These are phyloP conservation scores for Taurulus bubalis DNA, from an alignment of 2,113 vertebrate genomes.

Conservation along the genomic window DNA sequence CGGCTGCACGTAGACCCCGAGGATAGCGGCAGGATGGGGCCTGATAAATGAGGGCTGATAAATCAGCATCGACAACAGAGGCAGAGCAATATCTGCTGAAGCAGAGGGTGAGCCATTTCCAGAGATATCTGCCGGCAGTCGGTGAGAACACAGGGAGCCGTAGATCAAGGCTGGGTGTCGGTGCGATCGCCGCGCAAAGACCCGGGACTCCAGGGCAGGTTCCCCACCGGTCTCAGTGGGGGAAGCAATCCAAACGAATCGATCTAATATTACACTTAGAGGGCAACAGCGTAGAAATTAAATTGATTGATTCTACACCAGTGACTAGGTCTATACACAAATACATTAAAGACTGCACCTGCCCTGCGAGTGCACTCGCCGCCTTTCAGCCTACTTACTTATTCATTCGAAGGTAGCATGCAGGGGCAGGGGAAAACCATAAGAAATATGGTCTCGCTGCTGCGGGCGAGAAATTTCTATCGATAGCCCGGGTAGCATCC, in stretches of 20 bases:
- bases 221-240: constrained; percentile 17
- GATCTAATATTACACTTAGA: constrained; percentile 58
- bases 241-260: constrained; percentile 55
- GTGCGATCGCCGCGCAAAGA: neutral
- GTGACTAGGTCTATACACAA: constrained; percentile 45
- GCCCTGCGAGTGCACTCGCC: constrained; percentile 32
- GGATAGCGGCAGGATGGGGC: constrained; percentile 60
- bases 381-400: constrained; percentile 69
- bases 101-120: constrained; percentile 54
- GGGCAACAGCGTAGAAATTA: constrained; percentile 54
- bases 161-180: constrained; percentile 61
- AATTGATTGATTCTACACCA: constrained; percentile 57
- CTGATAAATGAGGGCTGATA: constrained; percentile 74
- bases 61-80: constrained; percentile 67
- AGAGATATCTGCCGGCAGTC: constrained; percentile 62
- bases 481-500: constrained; percentile 75
- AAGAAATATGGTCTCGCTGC: constrained; percentile 69
- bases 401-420: constrained; percentile 72
- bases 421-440: constrained; percentile 54
- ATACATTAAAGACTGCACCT: constrained; percentile 51
- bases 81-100: constrained; percentile 73
- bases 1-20: constrained; percentile 47
- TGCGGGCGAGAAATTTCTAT: constrained; percentile 67
- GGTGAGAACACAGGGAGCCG: constrained; percentile 42
- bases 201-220: constrained; percentile 20